A percentile compares a stretch with the other conserved stretches of the same genome.
phyloP scores from a whole-genome alignment of 2,888 invertebrate genomes.

The Lacanobia oleracea region DNA sequence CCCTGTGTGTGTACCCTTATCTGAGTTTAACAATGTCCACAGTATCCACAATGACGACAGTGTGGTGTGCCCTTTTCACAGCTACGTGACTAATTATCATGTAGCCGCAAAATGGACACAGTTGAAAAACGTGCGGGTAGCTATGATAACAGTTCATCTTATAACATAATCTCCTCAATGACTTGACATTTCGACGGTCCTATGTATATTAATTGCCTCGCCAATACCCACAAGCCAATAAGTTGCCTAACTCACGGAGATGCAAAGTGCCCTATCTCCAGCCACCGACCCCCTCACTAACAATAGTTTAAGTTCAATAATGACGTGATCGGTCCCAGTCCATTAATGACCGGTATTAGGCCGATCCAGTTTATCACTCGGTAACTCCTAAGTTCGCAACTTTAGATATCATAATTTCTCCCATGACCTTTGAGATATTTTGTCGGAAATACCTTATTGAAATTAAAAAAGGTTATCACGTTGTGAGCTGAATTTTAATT shows the following conservation, averaged over 20 bases:
- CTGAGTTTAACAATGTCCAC: too few relatives aligned
- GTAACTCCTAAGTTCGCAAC: slow-evolving; percentile 37
- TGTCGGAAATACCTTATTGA: slow-evolving; percentile 17
- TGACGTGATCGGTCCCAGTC: slow-evolving; percentile 31
- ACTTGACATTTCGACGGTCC: neutral
- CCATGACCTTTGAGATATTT: slow-evolving; percentile 29
- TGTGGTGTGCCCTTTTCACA: neutral
- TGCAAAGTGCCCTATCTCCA: slow-evolving; percentile 6
- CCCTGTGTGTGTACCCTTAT: too few relatives aligned
- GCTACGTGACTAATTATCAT: neutral
- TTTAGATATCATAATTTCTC: slow-evolving; percentile 41
- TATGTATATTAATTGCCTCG: neutral
- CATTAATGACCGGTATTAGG: slow-evolving; percentile 45
- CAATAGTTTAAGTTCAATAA: slow-evolving; percentile 41
- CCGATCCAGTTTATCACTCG: slow-evolving; percentile 38
- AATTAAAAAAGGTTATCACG: slow-evolving; percentile 17
- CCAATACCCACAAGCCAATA: neutral
- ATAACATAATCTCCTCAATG: neutral
- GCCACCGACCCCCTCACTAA: slow-evolving; percentile 7
- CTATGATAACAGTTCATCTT: neutral
- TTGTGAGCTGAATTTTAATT: slow-evolving; percentile 3
- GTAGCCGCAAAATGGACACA: neutral
- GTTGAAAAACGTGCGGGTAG: neutral
- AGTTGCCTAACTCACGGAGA: slow-evolving; percentile 14
- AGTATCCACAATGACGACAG: too few relatives aligned